Conservation (phyloP, 2,888 invertebrate genomes). For the Nemotelus nigrinus region DNA sequence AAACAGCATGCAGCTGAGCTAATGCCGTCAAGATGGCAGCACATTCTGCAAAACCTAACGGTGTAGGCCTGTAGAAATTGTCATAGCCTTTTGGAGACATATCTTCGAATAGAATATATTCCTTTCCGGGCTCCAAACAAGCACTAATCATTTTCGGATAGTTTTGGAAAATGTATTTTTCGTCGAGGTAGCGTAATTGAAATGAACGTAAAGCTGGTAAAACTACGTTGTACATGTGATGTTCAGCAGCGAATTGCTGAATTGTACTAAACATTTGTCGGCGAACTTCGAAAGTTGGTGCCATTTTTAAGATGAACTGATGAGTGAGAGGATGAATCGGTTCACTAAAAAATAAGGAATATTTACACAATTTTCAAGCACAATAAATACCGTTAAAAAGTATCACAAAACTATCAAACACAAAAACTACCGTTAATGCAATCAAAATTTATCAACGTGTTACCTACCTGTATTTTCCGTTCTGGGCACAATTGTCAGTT, state of each 20-base stretch:
- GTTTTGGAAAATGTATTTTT: slow-evolving; percentile 41
- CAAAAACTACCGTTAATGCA: too few species aligned
- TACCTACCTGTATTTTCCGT: too few species aligned
- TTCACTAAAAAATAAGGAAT: background rate
- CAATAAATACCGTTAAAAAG: background rate
- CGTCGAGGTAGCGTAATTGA: slow-evolving; percentile 19
- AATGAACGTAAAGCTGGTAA: slow-evolving; percentile 45
- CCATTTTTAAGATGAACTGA: slow-evolving; percentile 40
- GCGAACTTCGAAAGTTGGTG: slow-evolving; percentile 40
- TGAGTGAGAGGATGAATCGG: background rate
- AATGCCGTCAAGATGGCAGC: slow-evolving; percentile 63
- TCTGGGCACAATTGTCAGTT: too few species aligned
- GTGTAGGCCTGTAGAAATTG: slow-evolving; percentile 63
- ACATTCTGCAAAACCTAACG: slow-evolving; percentile 65
- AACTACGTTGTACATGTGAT: slow-evolving; percentile 39
- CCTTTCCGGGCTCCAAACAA: slow-evolving; percentile 63
- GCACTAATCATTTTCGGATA: slow-evolving; percentile 59
- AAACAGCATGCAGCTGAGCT: slow-evolving; percentile 67
- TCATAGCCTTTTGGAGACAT: slow-evolving; percentile 61
- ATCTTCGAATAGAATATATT: slow-evolving; percentile 67
- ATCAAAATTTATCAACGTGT: too few species aligned
- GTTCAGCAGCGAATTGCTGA: slow-evolving; percentile 35
- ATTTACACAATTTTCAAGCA: background rate
- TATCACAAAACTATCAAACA: background rate
- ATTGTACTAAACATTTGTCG: slow-evolving; percentile 41